These are phyloP conservation scores for Platysteira castanea DNA, from an alignment of 2,113 vertebrate genomes.

Conservation along the genomic window DNA sequence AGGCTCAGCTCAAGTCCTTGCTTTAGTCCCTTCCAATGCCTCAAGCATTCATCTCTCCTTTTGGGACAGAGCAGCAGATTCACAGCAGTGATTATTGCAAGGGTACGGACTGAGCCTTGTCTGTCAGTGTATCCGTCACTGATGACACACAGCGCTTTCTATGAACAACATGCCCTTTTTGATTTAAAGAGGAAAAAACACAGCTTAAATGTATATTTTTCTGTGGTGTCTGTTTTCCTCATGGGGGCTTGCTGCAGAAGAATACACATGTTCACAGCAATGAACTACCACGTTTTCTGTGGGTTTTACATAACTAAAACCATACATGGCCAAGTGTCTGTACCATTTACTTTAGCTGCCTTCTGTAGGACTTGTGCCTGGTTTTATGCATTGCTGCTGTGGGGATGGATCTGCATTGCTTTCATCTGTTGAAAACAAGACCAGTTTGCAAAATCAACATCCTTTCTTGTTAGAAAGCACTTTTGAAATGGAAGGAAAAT, in stretches of 20 bases:
- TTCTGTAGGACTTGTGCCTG: background rate
- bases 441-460: background rate
- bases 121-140: background rate
- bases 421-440: background rate
- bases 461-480: background rate
- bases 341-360: background rate
- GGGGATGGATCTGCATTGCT: background rate
- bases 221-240: background rate
- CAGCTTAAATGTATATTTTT: background rate
- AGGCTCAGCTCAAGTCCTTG: background rate
- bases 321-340: background rate
- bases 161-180: background rate
- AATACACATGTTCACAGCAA: background rate
- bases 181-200: background rate
- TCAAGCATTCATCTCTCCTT: background rate
- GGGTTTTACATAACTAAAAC: background rate
- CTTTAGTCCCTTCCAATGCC: background rate
- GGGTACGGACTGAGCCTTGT: background rate
- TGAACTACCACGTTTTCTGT: background rate
- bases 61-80: background rate
- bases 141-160: background rate
- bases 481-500: background rate
- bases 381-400: background rate
- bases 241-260: background rate
- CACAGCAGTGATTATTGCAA: background rate